phyloP scores from a whole-genome alignment of 1,140 invertebrate species.

The Cotesia typhae region DNA sequence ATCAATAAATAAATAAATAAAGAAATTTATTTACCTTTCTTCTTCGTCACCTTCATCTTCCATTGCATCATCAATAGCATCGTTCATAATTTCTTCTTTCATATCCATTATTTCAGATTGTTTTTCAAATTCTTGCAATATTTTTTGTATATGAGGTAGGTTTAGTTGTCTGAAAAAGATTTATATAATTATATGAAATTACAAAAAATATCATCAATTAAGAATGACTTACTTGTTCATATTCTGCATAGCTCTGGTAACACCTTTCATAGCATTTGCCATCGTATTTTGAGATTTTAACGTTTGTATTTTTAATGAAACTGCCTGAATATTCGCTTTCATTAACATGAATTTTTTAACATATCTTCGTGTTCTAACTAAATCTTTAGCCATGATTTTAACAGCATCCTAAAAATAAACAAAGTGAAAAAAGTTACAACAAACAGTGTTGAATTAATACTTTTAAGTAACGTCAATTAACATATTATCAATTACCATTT shows the following conservation, averaged over 20 bases:
- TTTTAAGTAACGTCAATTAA: too few species aligned
- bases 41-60: conserved; percentile 98
- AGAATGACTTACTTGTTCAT: conserved; percentile 85
- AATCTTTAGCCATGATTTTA: conserved; percentile 99
- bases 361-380: conserved; percentile 94
- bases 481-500: conserved; percentile 80
- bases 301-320: conserved; percentile 98
- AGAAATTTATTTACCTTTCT: conserved; percentile 77
- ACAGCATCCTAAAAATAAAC: conserved; percentile 86
- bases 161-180: conserved; percentile 81
- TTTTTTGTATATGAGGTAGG: conserved; percentile 98
- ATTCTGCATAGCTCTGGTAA: conserved; percentile 96
- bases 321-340: conserved; percentile 99
- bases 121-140: conserved; percentile 99
- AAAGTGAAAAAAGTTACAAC: conserved; percentile 23
- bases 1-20: conserved; percentile 1
- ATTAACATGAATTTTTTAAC: conserved; percentile 99
- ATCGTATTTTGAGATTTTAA: conserved; percentile 98
- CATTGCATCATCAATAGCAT: conserved; percentile 99
- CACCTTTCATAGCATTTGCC: conserved; percentile 99
- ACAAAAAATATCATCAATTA: conserved; percentile 22
- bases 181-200: conserved; percentile 24
- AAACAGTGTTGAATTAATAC: conserved; percentile 4
- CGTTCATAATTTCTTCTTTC: conserved; percentile 99
- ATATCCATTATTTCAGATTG: conserved; percentile 99